These are phyloP conservation scores for Drosophila watanabei DNA, from an alignment of 1,140 invertebrate species.

Conservation along the genomic window DNA sequence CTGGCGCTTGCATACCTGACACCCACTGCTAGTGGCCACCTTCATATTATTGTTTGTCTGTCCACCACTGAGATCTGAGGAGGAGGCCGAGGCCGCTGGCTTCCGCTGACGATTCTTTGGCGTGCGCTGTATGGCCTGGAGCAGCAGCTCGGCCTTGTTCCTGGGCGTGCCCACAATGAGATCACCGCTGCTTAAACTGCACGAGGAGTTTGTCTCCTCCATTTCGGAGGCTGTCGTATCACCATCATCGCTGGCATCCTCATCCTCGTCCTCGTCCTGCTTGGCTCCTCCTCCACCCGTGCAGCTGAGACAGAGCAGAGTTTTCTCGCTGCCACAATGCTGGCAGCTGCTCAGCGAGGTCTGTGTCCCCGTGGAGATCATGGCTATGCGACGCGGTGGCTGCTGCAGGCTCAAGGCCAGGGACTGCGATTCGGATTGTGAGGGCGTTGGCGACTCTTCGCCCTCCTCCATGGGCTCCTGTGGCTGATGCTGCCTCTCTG, in stretches of 20 bases:
- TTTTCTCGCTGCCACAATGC: slow-evolving; percentile 81
- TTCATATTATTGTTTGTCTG: slow-evolving; percentile 62
- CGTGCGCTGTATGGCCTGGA: slow-evolving; percentile 85
- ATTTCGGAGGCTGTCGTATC: slow-evolving; percentile 69
- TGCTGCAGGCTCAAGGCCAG: slow-evolving; percentile 39
- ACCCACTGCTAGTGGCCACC: slow-evolving; percentile 45
- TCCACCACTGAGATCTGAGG: slow-evolving; percentile 35
- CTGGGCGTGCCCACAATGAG: slow-evolving; percentile 79
- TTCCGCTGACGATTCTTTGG: slow-evolving; percentile 68
- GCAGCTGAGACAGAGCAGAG: slow-evolving; percentile 80
- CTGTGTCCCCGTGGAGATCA: slow-evolving; percentile 85
- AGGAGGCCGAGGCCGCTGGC: neutral
- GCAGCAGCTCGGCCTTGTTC: slow-evolving; percentile 79
- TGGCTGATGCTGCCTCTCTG: slow-evolving; percentile 36
- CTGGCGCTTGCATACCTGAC: slow-evolving; percentile 83
- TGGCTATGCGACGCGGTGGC: slow-evolving; percentile 60
- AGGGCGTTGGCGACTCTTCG: slow-evolving; percentile 22
- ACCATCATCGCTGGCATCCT: slow-evolving; percentile 7
- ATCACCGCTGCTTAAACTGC: slow-evolving; percentile 73
- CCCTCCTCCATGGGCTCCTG: slow-evolving; percentile 72
- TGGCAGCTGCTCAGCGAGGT: slow-evolving; percentile 74
- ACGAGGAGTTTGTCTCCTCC: slow-evolving; percentile 65
- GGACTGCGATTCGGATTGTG: slow-evolving; percentile 30
- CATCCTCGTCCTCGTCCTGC: neutral
- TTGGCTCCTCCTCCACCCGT: slow-evolving; percentile 25